Conservation (phyloP, 2,797 vertebrate genomes). For the Macroramphosus scolopax region DNA sequence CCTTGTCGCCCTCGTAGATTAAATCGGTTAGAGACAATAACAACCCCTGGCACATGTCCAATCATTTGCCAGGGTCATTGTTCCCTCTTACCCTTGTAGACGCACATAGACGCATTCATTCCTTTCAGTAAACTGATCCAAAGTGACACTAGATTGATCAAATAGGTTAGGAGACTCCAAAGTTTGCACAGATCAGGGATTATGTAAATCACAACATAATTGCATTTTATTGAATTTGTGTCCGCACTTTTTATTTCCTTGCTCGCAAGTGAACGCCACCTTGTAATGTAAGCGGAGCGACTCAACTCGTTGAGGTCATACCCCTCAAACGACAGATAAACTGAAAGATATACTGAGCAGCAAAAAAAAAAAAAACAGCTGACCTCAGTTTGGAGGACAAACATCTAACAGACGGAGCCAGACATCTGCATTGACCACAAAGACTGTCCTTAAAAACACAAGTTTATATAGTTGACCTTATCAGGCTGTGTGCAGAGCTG, state of each 20-base stretch:
- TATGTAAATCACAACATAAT: slow-evolving; percentile 12
- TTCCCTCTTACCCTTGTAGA: slow-evolving; percentile 9
- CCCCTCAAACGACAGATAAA: no score
- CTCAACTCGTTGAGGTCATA: slow-evolving; percentile 22
- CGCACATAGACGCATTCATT: slow-evolving; percentile 1
- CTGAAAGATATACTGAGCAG: neutral
- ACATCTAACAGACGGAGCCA: slow-evolving; percentile 33
- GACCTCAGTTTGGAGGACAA: slow-evolving; percentile 34
- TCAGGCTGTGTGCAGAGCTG: slow-evolving; percentile 55
- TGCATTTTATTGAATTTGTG: slow-evolving; percentile 25
- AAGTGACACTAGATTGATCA: slow-evolving; percentile 16
- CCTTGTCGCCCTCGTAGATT: slow-evolving; percentile 26
- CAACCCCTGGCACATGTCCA: slow-evolving; percentile 9
- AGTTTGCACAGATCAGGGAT: slow-evolving; percentile 8
- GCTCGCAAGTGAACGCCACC: slow-evolving; percentile 2
- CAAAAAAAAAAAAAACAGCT: slow-evolving; percentile 26
- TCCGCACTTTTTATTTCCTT: slow-evolving; percentile 3
- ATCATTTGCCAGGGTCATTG: slow-evolving; percentile 17
- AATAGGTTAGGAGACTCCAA: slow-evolving; percentile 15
- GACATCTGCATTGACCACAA: slow-evolving; percentile 40
- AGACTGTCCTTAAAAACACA: slow-evolving; percentile 33
- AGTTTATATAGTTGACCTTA: slow-evolving; percentile 65
- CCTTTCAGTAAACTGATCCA: slow-evolving; percentile 16
- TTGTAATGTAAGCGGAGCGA: slow-evolving; percentile 26
- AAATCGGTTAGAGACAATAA: slow-evolving; percentile 21